Evolutionary conservation across 35 echinoderm and acorn worm species (phyloP).

Genomic region (Hemicentrotus pulcherrimus): DNA sequence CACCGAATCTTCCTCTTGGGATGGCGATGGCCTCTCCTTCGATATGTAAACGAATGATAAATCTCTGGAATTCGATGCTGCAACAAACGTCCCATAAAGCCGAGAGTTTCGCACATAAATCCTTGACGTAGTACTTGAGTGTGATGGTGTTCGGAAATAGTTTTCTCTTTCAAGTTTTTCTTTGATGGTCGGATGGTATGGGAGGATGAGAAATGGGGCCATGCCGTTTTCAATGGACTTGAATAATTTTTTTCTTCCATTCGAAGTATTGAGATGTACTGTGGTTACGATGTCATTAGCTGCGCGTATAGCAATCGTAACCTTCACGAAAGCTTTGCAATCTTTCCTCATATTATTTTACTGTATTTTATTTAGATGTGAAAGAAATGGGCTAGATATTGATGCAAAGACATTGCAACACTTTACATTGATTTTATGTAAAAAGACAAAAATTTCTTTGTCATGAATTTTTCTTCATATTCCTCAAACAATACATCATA

Average conservation of each 20-base stretch:
- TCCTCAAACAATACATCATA: too few species aligned
- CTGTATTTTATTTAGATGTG: background rate
- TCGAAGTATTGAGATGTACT: background rate
- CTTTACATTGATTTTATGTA: too few species aligned
- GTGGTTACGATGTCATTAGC: too few species aligned
- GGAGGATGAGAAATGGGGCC: background rate
- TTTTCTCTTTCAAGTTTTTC: background rate
- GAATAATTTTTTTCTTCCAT: background rate
- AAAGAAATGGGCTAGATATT: too few species aligned
- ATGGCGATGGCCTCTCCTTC: background rate
- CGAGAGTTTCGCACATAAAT: background rate
- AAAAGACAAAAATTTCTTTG: too few species aligned
- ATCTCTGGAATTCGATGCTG: conserved; percentile 21
- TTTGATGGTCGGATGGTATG: background rate
- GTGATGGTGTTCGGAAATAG: background rate
- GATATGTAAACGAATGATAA: conserved; percentile 42
- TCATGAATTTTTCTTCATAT: too few species aligned
- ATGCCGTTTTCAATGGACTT: background rate
- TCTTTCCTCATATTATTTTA: background rate
- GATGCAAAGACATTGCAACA: too few species aligned
- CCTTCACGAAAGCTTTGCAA: background rate
- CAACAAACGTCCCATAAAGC: background rate
- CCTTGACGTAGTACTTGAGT: background rate
- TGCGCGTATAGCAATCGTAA: too few species aligned
- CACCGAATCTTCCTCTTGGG: background rate